phyloP scores from a whole-genome alignment of 2,888 invertebrate species.

The Ferrisia virgata region DNA sequence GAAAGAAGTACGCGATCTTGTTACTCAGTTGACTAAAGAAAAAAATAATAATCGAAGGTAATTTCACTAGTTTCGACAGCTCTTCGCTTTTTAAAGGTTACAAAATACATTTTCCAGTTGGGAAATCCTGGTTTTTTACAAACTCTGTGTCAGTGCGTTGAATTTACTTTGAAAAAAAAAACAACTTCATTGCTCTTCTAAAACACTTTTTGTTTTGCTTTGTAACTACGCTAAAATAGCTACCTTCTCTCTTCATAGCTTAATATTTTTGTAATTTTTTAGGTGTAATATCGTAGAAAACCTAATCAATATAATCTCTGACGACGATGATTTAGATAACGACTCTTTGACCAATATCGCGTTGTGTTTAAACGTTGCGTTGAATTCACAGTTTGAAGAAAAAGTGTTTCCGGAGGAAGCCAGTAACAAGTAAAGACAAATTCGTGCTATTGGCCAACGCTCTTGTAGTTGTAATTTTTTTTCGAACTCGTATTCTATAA shows the following conservation, averaged over 20 bases:
- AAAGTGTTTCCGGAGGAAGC: constrained; percentile 56
- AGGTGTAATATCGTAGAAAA: constrained; percentile 65
- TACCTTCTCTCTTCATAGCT: no score
- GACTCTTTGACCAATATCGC: constrained; percentile 61
- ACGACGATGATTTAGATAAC: constrained; percentile 61
- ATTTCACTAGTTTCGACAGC: neutral
- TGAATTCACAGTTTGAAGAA: constrained; percentile 56
- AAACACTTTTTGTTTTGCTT: no score
- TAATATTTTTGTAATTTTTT: constrained; percentile 48
- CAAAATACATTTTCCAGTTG: no score
- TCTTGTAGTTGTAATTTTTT: neutral
- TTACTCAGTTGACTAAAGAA: constrained; percentile 45
- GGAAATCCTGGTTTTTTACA: no score
- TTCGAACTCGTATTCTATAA: neutral
- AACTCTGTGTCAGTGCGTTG: no score
- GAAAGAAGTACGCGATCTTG: constrained; percentile 46
- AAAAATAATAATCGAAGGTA: constrained; percentile 45
- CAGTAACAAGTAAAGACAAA: constrained; percentile 56
- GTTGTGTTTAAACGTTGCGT: constrained; percentile 60
- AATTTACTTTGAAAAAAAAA: no score
- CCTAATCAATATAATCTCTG: constrained; percentile 62
- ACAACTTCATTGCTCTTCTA: no score
- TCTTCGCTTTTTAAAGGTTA: no score
- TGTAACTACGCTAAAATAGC: no score
- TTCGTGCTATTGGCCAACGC: neutral